Base-by-base conservation (phyloP, 2,113 vertebrate species). In the Thunnus thynnus region DNA sequence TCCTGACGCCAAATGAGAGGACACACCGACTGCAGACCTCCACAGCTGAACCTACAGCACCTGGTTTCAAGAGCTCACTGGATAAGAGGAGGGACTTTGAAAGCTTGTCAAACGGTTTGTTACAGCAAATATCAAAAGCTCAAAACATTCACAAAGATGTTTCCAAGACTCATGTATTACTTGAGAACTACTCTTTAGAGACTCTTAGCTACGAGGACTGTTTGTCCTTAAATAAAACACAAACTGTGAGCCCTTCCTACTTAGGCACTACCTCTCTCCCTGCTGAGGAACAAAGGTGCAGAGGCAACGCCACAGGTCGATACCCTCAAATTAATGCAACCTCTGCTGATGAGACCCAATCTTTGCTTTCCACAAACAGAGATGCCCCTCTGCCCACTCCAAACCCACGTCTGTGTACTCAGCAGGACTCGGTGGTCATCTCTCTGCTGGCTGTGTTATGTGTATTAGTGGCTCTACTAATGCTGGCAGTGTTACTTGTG, bases 131-230 rank as follows among this genome's bases (percentile, higher is more conserved):
- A n/a, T 55, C 58, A 32, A 68, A 74, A 27, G 44, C 36, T 41
- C 36, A n/a, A 46, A 47, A 11, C 30, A 9, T 50, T 48, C 17
- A 54, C n/a, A 30, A 67, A 58, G 57, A 82, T 18, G 13, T 10
- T 68, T 46, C 78, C 3, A 70, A 77, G 46, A 61, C 60, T 27
- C 76, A 36, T 17, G 8, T 83, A n/a, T 65, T 78, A 13, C 55
- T 52, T n/a, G 66, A 82, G 20, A 85, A 78, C 32, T 93, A 89
- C 65, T 81, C 87, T 64, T 86, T 95, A 67, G 88, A 92, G 27
- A 91, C 78, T 5, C 86, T 95, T 8, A 94, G 89, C 54, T 94
- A 93, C 48, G 88, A 94, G 25, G 93, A 94, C 27, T 96, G 95
- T 71, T 80, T 94, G 46, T 81, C 85, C 30, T 41, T 93, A 10